Evolutionary conservation across 2,888 invertebrate genomes (phyloP), one percentile per base, ranked within the genome.

Genomic region (Emesis furor): DNA sequence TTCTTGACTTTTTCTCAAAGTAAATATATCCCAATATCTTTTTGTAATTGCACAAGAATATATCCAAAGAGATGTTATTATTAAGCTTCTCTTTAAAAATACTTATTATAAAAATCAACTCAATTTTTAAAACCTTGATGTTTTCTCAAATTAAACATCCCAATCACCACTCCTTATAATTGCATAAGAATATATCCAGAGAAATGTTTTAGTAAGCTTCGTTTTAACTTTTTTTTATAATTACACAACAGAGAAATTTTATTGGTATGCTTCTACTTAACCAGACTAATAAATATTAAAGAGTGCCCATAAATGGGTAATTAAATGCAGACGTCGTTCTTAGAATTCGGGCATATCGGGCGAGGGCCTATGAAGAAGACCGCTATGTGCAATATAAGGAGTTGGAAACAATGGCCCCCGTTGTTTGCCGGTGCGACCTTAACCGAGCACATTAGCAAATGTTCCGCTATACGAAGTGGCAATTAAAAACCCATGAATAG

Each of bases 331-430:
- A 90, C 92, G 93, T 92, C 94, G 93, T 96, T 96, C 96, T 92
- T 85, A 94, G 96, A 96, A 96, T 94, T 95, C 92, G 92, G 94
- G 92, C 94, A 90, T 92, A 92, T 92, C 90, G 90, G 91, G 89
- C 90, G 91, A 51, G 88, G 79, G 90, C 91, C 92, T 95, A 93
- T 95, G 94, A 95, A 95, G 94, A 93, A 84, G 90, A 92, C 96
- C 95, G 96, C 96, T 96, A 94, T 91, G 91, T 90, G 94, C 94
- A 93, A 93, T 96, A 95, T 95, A 96, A 94, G 95, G 95, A 94
- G 93, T 88, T 90, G 85, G 85, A 87, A 96, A 96, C 96, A 96
- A 96, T 95, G 92, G 95, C 80, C 79, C 86, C 90, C 93, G 93
- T 93, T 94, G 92, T 95, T 91, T 92, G 94, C 94, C 94, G 94